phyloP scores from a whole-genome alignment of 2,797 vertebrate genomes.

The Garrulus glandarius region DNA sequence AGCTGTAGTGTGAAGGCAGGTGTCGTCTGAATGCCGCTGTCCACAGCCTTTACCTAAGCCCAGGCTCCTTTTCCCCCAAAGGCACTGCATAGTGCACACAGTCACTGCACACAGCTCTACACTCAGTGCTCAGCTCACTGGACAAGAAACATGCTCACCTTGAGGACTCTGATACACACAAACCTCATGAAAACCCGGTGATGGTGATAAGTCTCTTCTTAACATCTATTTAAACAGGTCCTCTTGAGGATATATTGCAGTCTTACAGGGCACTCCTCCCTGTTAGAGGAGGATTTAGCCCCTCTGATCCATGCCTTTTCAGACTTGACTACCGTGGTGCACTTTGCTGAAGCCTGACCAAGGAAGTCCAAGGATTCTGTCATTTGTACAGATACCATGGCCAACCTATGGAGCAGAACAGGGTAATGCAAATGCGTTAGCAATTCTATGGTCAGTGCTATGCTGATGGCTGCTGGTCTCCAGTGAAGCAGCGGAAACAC shows the following conservation, averaged over 20 bases:
- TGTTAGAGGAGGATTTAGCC: neutral
- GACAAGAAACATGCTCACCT: neutral
- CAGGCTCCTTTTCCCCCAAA: neutral
- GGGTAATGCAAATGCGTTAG: neutral
- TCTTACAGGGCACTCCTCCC: neutral
- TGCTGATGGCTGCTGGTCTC: rapidly evolving
- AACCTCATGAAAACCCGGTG: neutral
- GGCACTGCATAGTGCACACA: rapidly evolving
- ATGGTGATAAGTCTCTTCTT: neutral
- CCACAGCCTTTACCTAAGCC: neutral
- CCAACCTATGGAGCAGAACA: neutral
- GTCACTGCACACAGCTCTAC: neutral
- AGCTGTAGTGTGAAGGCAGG: neutral
- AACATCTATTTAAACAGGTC: neutral
- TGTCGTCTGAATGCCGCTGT: neutral
- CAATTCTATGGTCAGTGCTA: neutral
- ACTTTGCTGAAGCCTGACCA: neutral
- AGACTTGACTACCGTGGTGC: neutral
- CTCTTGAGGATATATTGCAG: neutral
- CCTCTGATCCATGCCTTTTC: neutral
- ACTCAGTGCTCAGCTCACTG: neutral
- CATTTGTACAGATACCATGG: rapidly evolving
- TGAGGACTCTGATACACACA: neutral
- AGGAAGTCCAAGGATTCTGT: neutral
- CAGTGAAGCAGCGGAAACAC: neutral